Conservation (phyloP, 2,113 vertebrate species). For the Falco punctatus region DNA sequence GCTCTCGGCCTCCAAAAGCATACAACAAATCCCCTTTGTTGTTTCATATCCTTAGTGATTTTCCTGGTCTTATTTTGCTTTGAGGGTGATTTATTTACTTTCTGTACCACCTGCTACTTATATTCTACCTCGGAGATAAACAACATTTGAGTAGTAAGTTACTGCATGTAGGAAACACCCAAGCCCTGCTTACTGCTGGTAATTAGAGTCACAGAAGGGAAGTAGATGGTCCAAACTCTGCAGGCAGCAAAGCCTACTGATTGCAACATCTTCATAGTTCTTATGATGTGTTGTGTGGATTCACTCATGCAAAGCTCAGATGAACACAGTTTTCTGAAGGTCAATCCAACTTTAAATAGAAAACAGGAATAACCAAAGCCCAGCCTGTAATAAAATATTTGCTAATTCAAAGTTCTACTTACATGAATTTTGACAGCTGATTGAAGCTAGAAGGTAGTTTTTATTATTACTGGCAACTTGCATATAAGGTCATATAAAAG, state of each 20-base stretch:
- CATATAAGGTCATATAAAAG: background rate
- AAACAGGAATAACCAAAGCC: background rate
- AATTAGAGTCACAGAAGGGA: background rate
- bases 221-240: background rate
- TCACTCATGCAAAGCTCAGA: background rate
- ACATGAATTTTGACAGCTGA: background rate
- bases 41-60: constrained; percentile 4
- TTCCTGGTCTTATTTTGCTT: background rate
- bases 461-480: background rate
- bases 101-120: background rate
- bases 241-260: background rate
- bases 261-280: background rate
- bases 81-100: background rate
- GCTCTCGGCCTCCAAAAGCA: background rate
- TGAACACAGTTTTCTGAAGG: background rate
- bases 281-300: background rate
- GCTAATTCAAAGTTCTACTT: background rate
- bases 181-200: background rate
- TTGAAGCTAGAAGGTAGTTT: background rate
- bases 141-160: constrained; percentile 12
- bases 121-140: constrained; percentile 25
- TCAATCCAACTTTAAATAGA: background rate
- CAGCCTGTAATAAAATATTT: background rate
- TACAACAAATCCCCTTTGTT: background rate
- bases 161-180: constrained; percentile 24